These are phyloP conservation scores for Horisme vitalbata DNA, from an alignment of 2,888 invertebrate species.

Conservation along the genomic window DNA sequence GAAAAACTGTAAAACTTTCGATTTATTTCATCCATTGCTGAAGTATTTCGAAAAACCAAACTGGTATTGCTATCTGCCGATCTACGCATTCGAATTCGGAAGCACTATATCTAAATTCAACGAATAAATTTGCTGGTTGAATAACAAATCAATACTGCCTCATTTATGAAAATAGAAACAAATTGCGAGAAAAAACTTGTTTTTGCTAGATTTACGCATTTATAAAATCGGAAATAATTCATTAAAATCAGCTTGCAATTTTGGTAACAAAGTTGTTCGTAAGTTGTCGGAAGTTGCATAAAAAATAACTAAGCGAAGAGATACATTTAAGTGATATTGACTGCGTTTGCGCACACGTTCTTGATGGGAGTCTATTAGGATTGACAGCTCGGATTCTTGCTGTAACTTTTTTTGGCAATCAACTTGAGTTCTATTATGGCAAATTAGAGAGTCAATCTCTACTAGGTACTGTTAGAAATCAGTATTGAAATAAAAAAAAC, in stretches of 20 bases:
- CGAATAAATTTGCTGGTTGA: no score
- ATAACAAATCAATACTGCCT: no score
- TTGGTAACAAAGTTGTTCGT: no score
- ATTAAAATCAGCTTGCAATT: no score
- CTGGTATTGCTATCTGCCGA: constrained; percentile 2
- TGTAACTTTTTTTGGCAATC: not conserved
- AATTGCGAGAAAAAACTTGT: no score
- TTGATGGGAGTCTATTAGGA: constrained; percentile 26
- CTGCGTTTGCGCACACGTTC: constrained; percentile 6
- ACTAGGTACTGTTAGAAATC: not conserved
- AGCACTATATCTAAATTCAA: no score
- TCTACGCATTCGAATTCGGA: constrained; percentile 6
- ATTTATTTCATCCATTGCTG: no score
- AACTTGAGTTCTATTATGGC: not conserved
- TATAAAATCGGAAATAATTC: no score
- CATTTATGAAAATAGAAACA: no score
- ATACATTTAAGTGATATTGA: not conserved
- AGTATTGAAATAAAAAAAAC: no score
- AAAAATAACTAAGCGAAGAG: not conserved
- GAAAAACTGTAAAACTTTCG: no score
- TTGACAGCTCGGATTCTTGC: constrained; percentile 6
- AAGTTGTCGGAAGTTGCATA: not conserved
- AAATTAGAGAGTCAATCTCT: not conserved
- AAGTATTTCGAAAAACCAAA: not conserved
- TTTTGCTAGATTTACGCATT: no score